Evolutionary conservation across 2,113 vertebrate species (phyloP), one percentile per base, ranked within the genome.

Genomic region (Hystrix cristata): DNA sequence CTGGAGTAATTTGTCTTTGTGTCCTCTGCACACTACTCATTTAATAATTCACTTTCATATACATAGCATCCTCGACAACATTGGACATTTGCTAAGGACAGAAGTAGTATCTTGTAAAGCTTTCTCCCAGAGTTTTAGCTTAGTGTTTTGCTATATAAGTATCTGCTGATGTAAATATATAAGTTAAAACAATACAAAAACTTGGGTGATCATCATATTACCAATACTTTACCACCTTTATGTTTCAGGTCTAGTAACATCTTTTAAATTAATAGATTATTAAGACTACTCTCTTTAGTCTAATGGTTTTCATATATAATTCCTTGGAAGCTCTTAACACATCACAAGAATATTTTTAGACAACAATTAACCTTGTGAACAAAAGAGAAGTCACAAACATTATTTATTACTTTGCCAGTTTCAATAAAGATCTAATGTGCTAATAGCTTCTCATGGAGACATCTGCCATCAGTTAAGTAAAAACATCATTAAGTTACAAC

Each of bases 281-380:
- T 91, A 76, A 94, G 51, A 86, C 43, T 88, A 94, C 79, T 80
- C 18, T 76, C 91, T 96, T 96, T 67, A 84, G 71, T 81, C 48
- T 90, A 87, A 90, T 90, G 59, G 29, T 84, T 87, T 96, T 87
- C 79, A 85, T 84, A 80, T 95, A 82, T 80, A 96, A 96, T 97
- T 97, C 84, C 92, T 87, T 34, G 14, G 71, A 86, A 93, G 43
- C 79, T 93, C 80, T 95, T 91, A 94, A 87, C 46, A 91, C 51
- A 93, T 93, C 89, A 96, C 38, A 87, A 90, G 78, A 95, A 93
- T 95, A 93, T 96, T 96, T 85, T 90, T 97, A 97, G 95, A 93
- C 78, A 97, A 82, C 88, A 97, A 97, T 97, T 97, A 97, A 96
- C 96, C 94, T 97, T 97, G 80, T 87, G 88, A 98, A 96, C 90